Conservation (phyloP, 2,888 invertebrate species). For the Volucella inflata region DNA sequence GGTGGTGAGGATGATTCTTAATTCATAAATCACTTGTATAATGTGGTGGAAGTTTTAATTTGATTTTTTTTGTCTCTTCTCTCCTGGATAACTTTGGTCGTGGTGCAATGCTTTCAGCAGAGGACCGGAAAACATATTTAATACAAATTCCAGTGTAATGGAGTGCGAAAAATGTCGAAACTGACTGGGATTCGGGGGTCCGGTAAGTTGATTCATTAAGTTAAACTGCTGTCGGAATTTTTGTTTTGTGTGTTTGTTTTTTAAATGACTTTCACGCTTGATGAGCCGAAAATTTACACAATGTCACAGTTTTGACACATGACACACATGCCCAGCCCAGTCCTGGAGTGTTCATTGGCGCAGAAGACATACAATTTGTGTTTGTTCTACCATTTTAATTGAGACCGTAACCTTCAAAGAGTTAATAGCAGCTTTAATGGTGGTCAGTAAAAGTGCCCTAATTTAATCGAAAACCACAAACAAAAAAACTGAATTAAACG, state of each 20-base stretch:
- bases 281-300: conserved; percentile 14
- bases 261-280: conserved; percentile 52
- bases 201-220: conserved; percentile 27
- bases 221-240: conserved; percentile 1
- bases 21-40: conserved; percentile 67
- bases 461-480: conserved; percentile 54
- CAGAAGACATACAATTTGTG: background rate
- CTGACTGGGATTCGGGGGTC: conserved; percentile 1
- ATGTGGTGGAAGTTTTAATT: conserved; percentile 61
- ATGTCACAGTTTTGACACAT: conserved; percentile 50
- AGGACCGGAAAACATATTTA: conserved; percentile 14
- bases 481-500: background rate
- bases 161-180: conserved; percentile 39
- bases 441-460: conserved; percentile 33
- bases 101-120: background rate
- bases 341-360: too few species aligned
- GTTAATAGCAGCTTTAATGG: conserved; percentile 40
- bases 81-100: background rate
- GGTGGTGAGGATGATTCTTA: conserved; percentile 10
- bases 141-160: conserved; percentile 37
- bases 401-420: conserved; percentile 36
- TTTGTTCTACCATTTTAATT: conserved; percentile 52
- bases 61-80: conserved; percentile 33
- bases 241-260: background rate
- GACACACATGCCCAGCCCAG: background rate